phyloP scores from a whole-genome alignment of 2,888 invertebrate species.

The Pyrocoelia pectoralis region DNA sequence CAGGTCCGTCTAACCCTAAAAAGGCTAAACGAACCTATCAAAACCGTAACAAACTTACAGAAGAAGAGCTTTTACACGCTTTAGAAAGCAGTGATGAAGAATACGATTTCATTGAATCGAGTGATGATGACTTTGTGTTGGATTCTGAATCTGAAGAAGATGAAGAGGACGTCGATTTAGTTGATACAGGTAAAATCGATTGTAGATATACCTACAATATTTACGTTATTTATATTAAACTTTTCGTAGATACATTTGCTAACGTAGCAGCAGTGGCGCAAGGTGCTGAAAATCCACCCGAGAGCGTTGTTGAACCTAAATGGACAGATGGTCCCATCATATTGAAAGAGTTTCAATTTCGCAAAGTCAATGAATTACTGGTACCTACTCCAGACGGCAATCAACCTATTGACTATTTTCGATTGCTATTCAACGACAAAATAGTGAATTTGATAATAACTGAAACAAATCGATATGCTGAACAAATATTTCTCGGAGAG shows the following conservation, averaged over 20 bases:
- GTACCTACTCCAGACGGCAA: neutral
- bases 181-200: neutral
- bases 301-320: too few species aligned
- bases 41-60: neutral
- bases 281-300: neutral
- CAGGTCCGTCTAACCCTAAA: neutral
- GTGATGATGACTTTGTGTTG: neutral
- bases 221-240: neutral
- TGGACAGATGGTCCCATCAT: too few species aligned
- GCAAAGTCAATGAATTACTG: neutral
- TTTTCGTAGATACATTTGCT: slow-evolving; percentile 4
- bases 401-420: slow-evolving; percentile 3
- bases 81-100: slow-evolving; percentile 1
- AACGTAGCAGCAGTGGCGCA: neutral
- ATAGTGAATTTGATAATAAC: neutral
- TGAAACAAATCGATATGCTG: slow-evolving; percentile 16
- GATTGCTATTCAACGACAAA: neutral
- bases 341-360: too few species aligned
- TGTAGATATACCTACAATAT: neutral
- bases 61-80: neutral
- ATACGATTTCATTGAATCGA: neutral
- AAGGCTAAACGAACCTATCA: neutral
- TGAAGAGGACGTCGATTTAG: neutral
- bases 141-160: neutral
- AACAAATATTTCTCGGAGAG: slow-evolving; percentile 5